Evolutionary conservation across 1,140 invertebrate genomes (phyloP), one percentile per base, ranked within the genome.

Genomic region (Lithobius niger): DNA sequence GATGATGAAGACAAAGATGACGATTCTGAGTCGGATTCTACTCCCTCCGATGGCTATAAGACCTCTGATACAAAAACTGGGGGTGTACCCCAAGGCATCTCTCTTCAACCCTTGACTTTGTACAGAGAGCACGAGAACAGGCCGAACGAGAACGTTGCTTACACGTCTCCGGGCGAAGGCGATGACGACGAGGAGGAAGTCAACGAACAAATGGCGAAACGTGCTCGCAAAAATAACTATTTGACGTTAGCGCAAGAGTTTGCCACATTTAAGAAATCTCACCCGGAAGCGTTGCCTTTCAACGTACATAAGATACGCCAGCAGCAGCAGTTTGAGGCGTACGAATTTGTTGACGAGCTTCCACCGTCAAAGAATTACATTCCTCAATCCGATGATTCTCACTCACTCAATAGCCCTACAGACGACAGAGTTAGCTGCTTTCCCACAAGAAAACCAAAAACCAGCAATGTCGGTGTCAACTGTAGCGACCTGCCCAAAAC

Each of bases 201-300:
- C 3, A 65, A 69, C 25, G 65, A 62, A 40, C 63, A 70, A 4
- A 67, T 63, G 51, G 56, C 43, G 18, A 65, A 63, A 61, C 57
- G 66, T 2, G 50, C 66, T 2, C 60, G 65, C 18, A 71, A 71
- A 55, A 57, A 65, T 16, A 69, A 67, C 55, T 66, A 64, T 40
- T 59, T 71, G 22, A 69, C 64, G 60, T 55, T 69, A 25, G 69
- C 69, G 21, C 69, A 71, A 54, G 68, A 71, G 58, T 71, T 69
- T 60, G 69, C 68, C 1, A 65, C 31, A 6, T 27, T 50, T 10
- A 67, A 69, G 59, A 68, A 66, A 50, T 51, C 64, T 6, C 59
- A 67, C 58, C 54, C 64, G 6, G 60, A 50, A 4, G 48, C 48
- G 3, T 19, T 50, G 6, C 48, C 48, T 50, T 50, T 50, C 19